A percentile compares a stretch with the other conserved stretches of the same genome.
phyloP scores from a whole-genome alignment of 2,888 invertebrate species.

The Seira musarum region DNA sequence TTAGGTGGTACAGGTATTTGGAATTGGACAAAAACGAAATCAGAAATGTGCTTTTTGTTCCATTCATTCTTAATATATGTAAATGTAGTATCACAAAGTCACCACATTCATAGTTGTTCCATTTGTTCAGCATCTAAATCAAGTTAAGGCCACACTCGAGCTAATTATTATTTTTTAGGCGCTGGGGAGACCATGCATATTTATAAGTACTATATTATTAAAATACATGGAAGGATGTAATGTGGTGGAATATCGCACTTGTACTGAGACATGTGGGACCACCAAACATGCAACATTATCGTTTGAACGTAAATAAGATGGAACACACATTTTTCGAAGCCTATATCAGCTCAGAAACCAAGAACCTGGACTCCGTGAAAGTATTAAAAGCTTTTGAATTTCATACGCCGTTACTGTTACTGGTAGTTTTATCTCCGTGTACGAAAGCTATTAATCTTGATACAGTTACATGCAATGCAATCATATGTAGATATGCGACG shows the following conservation, averaged over 20 bases:
- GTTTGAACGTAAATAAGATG: not conserved
- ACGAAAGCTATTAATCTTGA: not conserved
- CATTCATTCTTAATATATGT: too few species aligned
- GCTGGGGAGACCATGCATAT: not conserved
- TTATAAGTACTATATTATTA: not conserved
- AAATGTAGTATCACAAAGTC: too few species aligned
- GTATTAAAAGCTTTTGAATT: not conserved
- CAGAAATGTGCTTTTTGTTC: too few species aligned
- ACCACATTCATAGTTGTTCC: not conserved
- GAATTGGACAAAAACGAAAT: too few species aligned
- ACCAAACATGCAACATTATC: constrained; percentile 38
- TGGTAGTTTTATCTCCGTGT: too few species aligned
- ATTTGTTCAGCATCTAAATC: not conserved
- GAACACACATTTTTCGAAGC: too few species aligned
- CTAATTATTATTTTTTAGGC: not conserved
- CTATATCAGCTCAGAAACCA: too few species aligned
- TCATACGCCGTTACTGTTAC: too few species aligned
- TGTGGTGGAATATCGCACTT: too few species aligned
- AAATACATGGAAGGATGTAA: not conserved
- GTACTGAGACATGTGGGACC: not conserved
- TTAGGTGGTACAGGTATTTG: too few species aligned
- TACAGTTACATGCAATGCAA: not conserved
- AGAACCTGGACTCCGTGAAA: too few species aligned
- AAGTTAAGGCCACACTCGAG: too few species aligned
- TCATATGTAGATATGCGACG: not conserved